Conservation (phyloP, 2,113 vertebrate species). For the Muntiacus muntjak region DNA sequence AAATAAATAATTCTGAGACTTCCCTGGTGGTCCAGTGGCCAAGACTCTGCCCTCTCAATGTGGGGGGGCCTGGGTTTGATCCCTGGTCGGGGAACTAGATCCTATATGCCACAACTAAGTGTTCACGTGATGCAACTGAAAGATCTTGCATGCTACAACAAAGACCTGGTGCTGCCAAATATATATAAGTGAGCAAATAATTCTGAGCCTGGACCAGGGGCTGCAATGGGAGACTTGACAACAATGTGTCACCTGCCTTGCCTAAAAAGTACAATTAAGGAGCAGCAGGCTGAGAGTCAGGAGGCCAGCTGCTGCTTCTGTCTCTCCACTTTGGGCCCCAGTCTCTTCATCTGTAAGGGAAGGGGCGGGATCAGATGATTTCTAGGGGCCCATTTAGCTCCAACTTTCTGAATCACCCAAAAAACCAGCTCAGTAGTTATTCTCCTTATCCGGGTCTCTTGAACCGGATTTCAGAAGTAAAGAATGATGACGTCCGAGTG, state of each 20-base stretch:
- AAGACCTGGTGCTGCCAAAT: background rate
- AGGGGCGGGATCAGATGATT: background rate
- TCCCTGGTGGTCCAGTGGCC: background rate
- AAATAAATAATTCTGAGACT: background rate
- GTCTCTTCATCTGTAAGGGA: background rate
- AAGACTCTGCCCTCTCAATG: background rate
- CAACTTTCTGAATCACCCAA: accelerated
- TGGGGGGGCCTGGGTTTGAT: background rate
- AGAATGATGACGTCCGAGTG: background rate
- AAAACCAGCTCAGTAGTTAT: background rate
- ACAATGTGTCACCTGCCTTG: background rate
- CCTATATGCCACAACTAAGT: background rate
- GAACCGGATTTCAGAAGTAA: background rate
- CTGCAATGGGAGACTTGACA: background rate
- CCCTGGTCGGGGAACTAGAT: background rate
- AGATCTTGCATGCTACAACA: background rate
- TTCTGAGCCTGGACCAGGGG: background rate
- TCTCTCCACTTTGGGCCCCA: background rate
- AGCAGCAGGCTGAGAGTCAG: background rate
- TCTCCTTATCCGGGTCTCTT: background rate
- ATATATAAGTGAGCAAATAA: background rate
- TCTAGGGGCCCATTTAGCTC: background rate
- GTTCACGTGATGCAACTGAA: background rate
- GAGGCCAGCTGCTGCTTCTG: background rate
- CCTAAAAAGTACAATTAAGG: background rate